Base-by-base conservation (phyloP, 2,797 vertebrate genomes). In the Rhodeus uyekii region DNA sequence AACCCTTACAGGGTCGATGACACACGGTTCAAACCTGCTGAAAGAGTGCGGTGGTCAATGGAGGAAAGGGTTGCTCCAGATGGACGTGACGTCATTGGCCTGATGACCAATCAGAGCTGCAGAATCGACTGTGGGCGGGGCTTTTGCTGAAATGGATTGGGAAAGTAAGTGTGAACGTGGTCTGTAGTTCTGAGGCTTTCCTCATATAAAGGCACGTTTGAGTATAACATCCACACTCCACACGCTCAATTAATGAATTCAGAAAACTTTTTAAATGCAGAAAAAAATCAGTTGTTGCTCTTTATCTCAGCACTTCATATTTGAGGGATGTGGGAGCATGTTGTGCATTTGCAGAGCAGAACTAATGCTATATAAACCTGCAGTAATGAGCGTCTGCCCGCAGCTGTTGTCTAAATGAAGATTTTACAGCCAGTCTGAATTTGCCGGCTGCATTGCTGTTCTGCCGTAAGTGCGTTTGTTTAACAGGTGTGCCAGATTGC, bases 311-410 rank as follows among this genome's bases (percentile, higher is more conserved):
- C 90, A 90, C 92, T 92, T 94, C 94, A 94, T 94, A 93, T 94
- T 94, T 93, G 89, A 90, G 89, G 90, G 63, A 91, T 93, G 91
- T 92, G 94, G 93, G 89, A 93, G 93, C 91, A 91, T 90, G 90
- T 91, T 88, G 87, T 90, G 89, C 91, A 92, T 93, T 94, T 94
- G 92, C 90, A 79, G 93, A 90, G 94, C 94, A 92, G 93, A 94
- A 94, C 94, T 93, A 94, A 94, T 94, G 91, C 91, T 91, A 91
- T 91, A 92, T 93, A 93, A 94, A 94, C 94, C 93, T 93, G 86
- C 90, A 92, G 93, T 94, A 94, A 93, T 94, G 92, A 93, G 91
- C 89, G 79, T 88, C 90, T 88, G 63, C 92, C 93, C 2, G 82
- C 90, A 92, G 93, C 91, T 91, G 90, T 93, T 90, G 87, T 92